These are phyloP conservation scores for Cairina moschata DNA, from an alignment of 2,113 vertebrate genomes.

Conservation along the genomic window DNA sequence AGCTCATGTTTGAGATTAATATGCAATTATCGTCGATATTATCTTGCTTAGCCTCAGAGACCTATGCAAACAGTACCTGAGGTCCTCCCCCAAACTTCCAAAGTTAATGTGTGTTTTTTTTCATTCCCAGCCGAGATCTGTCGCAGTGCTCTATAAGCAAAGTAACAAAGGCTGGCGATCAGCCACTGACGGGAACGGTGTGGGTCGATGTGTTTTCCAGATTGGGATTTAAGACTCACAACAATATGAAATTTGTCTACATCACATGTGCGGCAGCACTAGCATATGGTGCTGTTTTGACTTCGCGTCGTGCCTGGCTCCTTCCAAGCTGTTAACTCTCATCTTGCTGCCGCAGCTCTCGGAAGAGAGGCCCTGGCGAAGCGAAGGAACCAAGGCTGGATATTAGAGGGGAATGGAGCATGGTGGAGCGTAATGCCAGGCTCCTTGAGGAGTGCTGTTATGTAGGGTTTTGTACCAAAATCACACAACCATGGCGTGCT, in stretches of 20 bases:
- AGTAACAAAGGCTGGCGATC: neutral
- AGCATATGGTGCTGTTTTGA: constrained; percentile 43
- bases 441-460: neutral
- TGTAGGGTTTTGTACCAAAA: too few relatives aligned
- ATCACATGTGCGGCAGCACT: neutral
- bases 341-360: neutral
- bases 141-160: neutral
- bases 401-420: neutral
- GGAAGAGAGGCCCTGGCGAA: neutral
- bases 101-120: neutral
- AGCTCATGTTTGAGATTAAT: neutral
- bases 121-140: neutral
- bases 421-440: neutral
- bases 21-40: neutral
- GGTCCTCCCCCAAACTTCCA: neutral
- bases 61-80: neutral
- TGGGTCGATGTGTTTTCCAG: neutral
- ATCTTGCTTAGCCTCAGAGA: neutral
- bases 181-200: neutral
- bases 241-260: constrained; percentile 26
- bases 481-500: too few relatives aligned
- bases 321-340: constrained; percentile 46
- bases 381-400: neutral
- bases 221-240: neutral
- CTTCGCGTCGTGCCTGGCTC: neutral